A percentile compares a stretch with the other conserved stretches of the same genome.
These are phyloP conservation scores for Melanotaenia duboulayi DNA, from an alignment of 2,113 vertebrate species.

Conservation along the genomic window DNA sequence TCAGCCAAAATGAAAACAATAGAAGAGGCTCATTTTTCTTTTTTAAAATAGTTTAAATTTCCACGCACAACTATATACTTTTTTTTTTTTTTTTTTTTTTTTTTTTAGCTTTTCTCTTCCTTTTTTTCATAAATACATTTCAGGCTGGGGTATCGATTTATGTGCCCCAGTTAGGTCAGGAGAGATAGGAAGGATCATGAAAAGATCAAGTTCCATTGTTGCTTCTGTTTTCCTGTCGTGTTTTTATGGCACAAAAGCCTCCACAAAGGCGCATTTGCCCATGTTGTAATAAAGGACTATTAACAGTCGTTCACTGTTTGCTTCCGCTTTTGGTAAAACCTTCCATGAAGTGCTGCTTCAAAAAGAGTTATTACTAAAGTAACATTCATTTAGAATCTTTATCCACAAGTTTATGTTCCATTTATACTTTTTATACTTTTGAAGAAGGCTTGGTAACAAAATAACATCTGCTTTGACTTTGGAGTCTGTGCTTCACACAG, in stretches of 20 bases:
- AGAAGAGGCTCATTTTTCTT: constrained; percentile 79
- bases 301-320: constrained; percentile 59
- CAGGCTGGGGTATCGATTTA: constrained; percentile 84
- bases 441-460: constrained; percentile 85
- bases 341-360: constrained; percentile 70
- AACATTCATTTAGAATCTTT: constrained; percentile 85
- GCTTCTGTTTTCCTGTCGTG: constrained; percentile 37
- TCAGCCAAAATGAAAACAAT: constrained; percentile 87
- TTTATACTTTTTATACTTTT: constrained; percentile 65
- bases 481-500: constrained; percentile 69
- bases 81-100: constrained; percentile 65
- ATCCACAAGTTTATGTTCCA: constrained; percentile 77
- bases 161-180: constrained; percentile 55
- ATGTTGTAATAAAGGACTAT: constrained; percentile 23
- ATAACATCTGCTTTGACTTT: constrained; percentile 76
- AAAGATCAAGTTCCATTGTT: constrained; percentile 41
- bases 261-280: constrained; percentile 58
- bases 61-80: constrained; percentile 88
- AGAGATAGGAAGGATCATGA: constrained; percentile 39
- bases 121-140: constrained; percentile 91
- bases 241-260: constrained; percentile 83
- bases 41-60: constrained; percentile 60
- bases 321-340: constrained; percentile 67
- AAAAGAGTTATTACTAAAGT: constrained; percentile 78
- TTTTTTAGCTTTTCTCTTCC: constrained; percentile 64